Evolutionary conservation across 1,140 invertebrate species (phyloP).

Genomic region (Lethrus apterus): DNA sequence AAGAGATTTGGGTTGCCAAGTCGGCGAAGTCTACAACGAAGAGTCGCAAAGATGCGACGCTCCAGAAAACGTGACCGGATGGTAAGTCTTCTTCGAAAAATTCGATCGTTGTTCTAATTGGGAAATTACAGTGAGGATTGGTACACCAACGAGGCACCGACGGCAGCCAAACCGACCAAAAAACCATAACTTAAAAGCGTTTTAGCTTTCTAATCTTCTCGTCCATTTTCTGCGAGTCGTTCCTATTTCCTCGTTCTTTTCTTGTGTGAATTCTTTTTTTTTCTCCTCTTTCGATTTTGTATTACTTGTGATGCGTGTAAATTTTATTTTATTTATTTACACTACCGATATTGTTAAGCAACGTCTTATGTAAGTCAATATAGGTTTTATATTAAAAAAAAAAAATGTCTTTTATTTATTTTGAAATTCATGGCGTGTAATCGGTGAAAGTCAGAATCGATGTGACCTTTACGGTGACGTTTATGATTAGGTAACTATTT

Average conservation of each 20-base stretch:
- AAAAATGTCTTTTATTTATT: no score
- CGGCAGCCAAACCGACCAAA: conserved; percentile 29
- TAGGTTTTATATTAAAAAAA: no score
- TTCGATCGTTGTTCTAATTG: conserved; percentile 1
- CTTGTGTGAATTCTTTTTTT: no score
- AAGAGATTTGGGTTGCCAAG: conserved; percentile 73
- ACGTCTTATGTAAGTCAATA: no score
- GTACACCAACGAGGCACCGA: conserved; percentile 63
- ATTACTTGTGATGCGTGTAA: neutral
- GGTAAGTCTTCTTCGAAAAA: conserved; percentile 52
- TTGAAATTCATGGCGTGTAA: no score
- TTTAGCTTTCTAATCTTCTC: neutral
- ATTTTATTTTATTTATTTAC: neutral
- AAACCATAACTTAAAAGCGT: conserved; percentile 24
- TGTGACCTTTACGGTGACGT: no score
- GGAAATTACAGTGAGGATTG: conserved; percentile 77
- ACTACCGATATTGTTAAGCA: no score
- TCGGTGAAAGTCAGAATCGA: no score
- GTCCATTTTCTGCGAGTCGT: no score
- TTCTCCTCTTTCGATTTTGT: neutral
- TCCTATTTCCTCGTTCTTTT: no score
- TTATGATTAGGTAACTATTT: no score
- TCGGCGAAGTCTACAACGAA: conserved; percentile 82
- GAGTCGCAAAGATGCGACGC: conserved; percentile 72
- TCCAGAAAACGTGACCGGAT: conserved; percentile 81